Conservation (phyloP, 2,797 vertebrate genomes). For the Urocyon cinereoargenteus region DNA sequence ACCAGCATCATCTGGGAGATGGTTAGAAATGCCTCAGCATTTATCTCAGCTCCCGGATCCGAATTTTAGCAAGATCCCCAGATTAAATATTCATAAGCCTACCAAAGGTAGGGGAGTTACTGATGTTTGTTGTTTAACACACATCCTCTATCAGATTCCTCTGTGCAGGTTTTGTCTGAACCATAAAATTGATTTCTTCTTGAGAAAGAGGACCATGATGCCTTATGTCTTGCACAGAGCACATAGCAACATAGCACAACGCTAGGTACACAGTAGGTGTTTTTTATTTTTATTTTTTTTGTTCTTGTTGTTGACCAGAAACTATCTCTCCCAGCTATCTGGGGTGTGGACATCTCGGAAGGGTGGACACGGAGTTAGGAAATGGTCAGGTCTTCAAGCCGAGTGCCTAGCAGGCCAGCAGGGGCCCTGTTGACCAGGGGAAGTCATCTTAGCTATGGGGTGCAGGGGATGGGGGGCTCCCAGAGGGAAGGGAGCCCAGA, state of each 20-base stretch:
- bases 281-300: neutral
- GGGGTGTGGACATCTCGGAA: neutral
- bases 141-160: neutral
- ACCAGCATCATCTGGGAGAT: neutral
- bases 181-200: neutral
- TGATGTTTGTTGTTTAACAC: neutral
- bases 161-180: neutral
- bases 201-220: neutral
- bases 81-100: neutral
- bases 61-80: neutral
- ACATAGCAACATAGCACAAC: neutral
- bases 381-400: neutral
- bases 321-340: neutral
- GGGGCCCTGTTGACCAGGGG: neutral
- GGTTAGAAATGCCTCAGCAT: neutral
- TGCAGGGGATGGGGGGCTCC: neutral
- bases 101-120: neutral
- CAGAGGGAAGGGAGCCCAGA: neutral
- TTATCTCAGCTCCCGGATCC: neutral
- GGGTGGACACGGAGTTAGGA: neutral
- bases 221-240: neutral
- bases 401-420: neutral
- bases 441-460: neutral
- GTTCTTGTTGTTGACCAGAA: neutral
- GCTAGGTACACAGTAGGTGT: neutral